Conservation (phyloP, 2,888 invertebrate species). For the Drosophila paracracens region DNA sequence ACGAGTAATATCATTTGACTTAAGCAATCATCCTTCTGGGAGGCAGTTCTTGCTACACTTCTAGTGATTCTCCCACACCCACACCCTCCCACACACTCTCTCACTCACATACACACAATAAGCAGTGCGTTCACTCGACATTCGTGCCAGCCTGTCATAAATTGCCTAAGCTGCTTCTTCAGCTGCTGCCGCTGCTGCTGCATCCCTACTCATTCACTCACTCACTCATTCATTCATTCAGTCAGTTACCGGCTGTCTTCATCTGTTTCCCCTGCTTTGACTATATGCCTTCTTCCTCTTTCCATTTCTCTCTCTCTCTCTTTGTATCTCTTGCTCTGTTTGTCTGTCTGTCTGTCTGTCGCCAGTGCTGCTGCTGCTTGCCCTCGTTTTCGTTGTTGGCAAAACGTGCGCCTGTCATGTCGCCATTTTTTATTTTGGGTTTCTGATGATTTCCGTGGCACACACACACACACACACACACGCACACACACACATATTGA, state of each 20-base stretch:
- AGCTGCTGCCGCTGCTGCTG: slow-evolving; percentile 13
- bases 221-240: slow-evolving; percentile 45
- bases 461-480: slow-evolving; percentile 1
- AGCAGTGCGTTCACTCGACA: slow-evolving; percentile 31
- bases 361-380: slow-evolving; percentile 38
- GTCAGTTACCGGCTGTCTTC: slow-evolving; percentile 53
- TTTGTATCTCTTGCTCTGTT: slow-evolving; percentile 1
- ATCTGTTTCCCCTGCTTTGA: neutral
- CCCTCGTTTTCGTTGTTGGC: slow-evolving; percentile 49
- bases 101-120: neutral
- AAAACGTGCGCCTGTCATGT: slow-evolving; percentile 65
- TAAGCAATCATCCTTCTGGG: slow-evolving; percentile 41
- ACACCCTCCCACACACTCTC: neutral
- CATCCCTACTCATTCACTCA: slow-evolving; percentile 17
- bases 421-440: slow-evolving; percentile 62
- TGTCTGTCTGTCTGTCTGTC: slow-evolving; percentile 30
- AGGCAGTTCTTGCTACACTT: slow-evolving; percentile 16
- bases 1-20: slow-evolving; percentile 53
- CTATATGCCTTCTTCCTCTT: neutral
- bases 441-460: slow-evolving; percentile 60
- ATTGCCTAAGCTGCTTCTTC: slow-evolving; percentile 59
- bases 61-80: slow-evolving; percentile 27
- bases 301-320: slow-evolving; percentile 4
- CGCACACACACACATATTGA: slow-evolving; percentile 10
- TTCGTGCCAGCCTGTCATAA: slow-evolving; percentile 51